phyloP scores from a whole-genome alignment of 2,797 vertebrate species.

The Alosa sapidissima region DNA sequence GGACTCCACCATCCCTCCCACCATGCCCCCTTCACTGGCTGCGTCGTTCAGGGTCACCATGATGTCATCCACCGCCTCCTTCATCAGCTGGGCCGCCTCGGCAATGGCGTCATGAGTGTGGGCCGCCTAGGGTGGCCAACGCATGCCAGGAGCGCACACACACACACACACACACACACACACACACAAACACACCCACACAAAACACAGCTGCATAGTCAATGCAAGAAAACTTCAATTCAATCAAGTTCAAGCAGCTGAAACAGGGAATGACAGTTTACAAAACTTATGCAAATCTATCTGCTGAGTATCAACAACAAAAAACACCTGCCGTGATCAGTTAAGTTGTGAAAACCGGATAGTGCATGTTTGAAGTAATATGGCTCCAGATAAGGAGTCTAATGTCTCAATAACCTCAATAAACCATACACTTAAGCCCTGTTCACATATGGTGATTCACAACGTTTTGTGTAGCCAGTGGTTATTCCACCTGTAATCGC shows the following conservation, averaged over 20 bases:
- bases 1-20: slow-evolving; percentile 95
- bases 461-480: too few relatives aligned
- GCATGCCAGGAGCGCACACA: neutral
- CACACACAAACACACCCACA: neutral
- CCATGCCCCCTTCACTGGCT: slow-evolving; percentile 94
- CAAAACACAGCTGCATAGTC: neutral
- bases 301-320: too few relatives aligned
- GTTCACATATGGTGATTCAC: too few relatives aligned
- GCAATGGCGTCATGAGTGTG: slow-evolving; percentile 95
- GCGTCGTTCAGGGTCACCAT: slow-evolving; percentile 98
- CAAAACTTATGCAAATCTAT: neutral
- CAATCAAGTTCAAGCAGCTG: neutral
- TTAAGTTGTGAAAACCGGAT: too few relatives aligned
- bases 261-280: neutral
- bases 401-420: too few relatives aligned
- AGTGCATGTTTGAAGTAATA: too few relatives aligned
- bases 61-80: slow-evolving; percentile 96
- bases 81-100: slow-evolving; percentile 94
- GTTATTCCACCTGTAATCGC: too few relatives aligned
- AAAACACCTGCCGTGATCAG: too few relatives aligned
- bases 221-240: neutral
- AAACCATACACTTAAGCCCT: too few relatives aligned
- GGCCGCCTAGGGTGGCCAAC: slow-evolving; percentile 72
- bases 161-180: neutral
- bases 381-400: too few relatives aligned